phyloP scores from a whole-genome alignment of 2,113 vertebrate genomes.

The Megalops atlanticus region DNA sequence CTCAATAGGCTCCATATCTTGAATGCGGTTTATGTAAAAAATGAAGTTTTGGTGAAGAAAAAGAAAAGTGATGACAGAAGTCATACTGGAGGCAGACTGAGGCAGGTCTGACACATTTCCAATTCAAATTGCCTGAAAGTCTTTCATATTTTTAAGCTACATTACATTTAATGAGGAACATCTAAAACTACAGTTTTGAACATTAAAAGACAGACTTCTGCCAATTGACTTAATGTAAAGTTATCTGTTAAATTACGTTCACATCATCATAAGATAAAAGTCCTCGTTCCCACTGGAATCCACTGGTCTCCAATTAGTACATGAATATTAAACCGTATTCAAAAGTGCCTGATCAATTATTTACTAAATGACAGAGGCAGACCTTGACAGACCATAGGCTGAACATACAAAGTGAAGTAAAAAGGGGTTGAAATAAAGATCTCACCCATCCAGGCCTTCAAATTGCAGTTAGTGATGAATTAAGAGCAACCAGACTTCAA shows the following conservation, averaged over 20 bases:
- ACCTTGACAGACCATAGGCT: slow-evolving; percentile 71
- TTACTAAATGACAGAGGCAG: slow-evolving; percentile 75
- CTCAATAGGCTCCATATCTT: background rate
- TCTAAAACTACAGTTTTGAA: slow-evolving; percentile 77
- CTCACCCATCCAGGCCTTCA: slow-evolving; percentile 51
- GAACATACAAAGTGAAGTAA: slow-evolving; percentile 69
- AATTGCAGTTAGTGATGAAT: slow-evolving; percentile 59
- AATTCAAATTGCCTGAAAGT: slow-evolving; percentile 72
- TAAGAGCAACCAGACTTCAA: slow-evolving; percentile 52
- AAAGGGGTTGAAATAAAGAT: slow-evolving; percentile 51
- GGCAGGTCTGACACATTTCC: slow-evolving; percentile 63
- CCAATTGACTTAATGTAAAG: slow-evolving; percentile 78
- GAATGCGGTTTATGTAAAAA: background rate
- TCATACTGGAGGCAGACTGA: slow-evolving; percentile 56
- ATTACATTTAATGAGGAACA: slow-evolving; percentile 81
- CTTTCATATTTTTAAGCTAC: slow-evolving; percentile 73
- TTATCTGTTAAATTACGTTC: slow-evolving; percentile 81
- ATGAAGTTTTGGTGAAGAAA: slow-evolving; percentile 59
- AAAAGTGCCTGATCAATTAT: slow-evolving; percentile 82
- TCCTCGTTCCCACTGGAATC: slow-evolving; percentile 72
- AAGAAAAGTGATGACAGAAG: slow-evolving; percentile 69
- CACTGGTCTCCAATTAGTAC: slow-evolving; percentile 78
- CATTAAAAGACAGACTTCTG: slow-evolving; percentile 77
- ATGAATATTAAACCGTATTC: slow-evolving; percentile 74
- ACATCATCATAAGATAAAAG: slow-evolving; percentile 83